Base-by-base conservation (phyloP, 2,888 invertebrate genomes). In the Drosophila macrospina region DNA sequence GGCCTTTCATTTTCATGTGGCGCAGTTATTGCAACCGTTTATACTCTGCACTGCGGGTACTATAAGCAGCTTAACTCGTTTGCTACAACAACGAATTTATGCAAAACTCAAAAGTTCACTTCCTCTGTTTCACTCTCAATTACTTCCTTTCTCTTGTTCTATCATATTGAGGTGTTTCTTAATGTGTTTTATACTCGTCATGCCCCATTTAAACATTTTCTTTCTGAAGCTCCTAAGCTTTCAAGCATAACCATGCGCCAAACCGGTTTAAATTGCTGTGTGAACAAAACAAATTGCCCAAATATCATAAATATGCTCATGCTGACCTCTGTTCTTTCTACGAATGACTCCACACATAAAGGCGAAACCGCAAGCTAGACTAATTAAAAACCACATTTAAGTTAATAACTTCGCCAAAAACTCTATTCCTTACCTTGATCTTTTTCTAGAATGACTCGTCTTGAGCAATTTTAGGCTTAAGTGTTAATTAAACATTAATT, bases 1-100 rank as follows among this genome's bases (percentile, higher is more conserved):
- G 80, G 83, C 84, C 86, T 86, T 86, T 85, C 86, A 75, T 81
- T 86, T 85, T 87, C 74, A 74, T 74, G 73, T 66, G 76, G 70
- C 71, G 67, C 69, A 81, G 71, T 74, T 73, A 60, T 56, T 71
- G 59, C 52, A 52, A 37, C 37, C 39, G n/a, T 54, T 32, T 57
- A 42, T 64, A 16, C 44, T 15, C 50, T 41, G 16, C 36, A 54
- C 13, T 15, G 11, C 4, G 30, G 20, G 36, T 30, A 13, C 15
- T 37, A 28, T 28, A 11, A 16, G 3, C 15, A 7, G 26, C 0
- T 4, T 4, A 16, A 7, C 7, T 0, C 15, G 8, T 34, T 42
- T 10, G 28, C 15, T 16, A 42, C 8, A 10, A 13, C 36, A 24
- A 16, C 1, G 20, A 20, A 5, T 5, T n/a, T n/a, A 6, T 8